Evolutionary conservation across 2,888 invertebrate species (phyloP), one percentile per base, ranked within the genome.

Genomic region (Melanotus villosus): DNA sequence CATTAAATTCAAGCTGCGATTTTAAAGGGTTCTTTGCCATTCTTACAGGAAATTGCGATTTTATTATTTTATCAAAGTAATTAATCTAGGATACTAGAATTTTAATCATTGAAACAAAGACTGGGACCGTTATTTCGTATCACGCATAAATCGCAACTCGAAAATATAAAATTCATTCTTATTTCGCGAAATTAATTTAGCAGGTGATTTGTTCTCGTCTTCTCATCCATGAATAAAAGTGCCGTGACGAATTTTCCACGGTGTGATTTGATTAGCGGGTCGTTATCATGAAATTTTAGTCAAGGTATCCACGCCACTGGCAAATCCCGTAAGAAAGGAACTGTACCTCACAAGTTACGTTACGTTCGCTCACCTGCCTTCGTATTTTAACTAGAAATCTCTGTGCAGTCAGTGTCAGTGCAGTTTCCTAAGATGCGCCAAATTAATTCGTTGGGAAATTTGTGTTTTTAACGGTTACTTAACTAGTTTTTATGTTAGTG

Each of bases 341-440:
- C 80, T 79, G 80, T 80, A 79, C 77, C 78, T 79, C 74, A 71
- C 65, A 74, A 60, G 75, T 77, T 79, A 80, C 79, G 78, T 77
- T 80, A 79, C 72, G 57, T 58, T 64, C 60, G 58, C 65, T 69
- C 65, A 69, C 65, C 64, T 69, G 57, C 50, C 52, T 57, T 34
- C 9, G 34, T 68, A 57, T 64, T 63, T 64, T 47, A 68, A 26
- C 57, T 58, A 57, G 21, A 18, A 16, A 66, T 58, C 65, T 45
- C 18, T 18, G 34, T 30, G 59, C 50, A 60, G 52, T 50, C 38
- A 38, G 59, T 54, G 16, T 36, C n/a, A 54, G 54, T 54, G 54
- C 54, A 54, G 34, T 54, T 54, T 34, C 30, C 26, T 43, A 43
- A 23, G 26, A 23, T 50, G 50, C 26, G 50, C 16, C 26, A 47